These are phyloP conservation scores for Drosophila virilis DNA, from an alignment of 1,140 invertebrate genomes.

Conservation along the genomic window DNA sequence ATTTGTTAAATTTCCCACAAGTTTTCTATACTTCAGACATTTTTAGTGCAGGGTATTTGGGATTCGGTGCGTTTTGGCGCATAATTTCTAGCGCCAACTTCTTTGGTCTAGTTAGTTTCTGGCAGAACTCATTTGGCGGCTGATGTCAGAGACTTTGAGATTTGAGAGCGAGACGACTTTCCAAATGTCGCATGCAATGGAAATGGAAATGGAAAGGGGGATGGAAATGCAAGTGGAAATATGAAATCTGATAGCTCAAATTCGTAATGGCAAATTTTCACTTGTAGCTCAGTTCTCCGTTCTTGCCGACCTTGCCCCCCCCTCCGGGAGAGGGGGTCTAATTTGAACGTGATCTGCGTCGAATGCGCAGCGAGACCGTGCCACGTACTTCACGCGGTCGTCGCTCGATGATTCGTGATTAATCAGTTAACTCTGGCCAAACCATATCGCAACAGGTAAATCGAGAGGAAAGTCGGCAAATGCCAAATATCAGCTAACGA, in stretches of 20 bases:
- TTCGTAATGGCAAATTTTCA: slow-evolving; percentile 17
- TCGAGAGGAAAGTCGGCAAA: slow-evolving; percentile 44
- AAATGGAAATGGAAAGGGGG: background rate
- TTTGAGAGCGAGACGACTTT: slow-evolving; percentile 23
- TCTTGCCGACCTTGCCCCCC: slow-evolving; percentile 50
- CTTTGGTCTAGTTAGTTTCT: slow-evolving; percentile 72
- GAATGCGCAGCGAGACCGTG: slow-evolving; percentile 37
- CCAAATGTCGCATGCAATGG: slow-evolving; percentile 35
- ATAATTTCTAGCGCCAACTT: slow-evolving; percentile 7
- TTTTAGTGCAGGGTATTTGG: background rate
- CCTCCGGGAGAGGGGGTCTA: background rate
- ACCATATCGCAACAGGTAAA: slow-evolving; percentile 22
- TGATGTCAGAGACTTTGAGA: slow-evolving; percentile 11
- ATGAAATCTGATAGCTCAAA: background rate
- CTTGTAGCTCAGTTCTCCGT: slow-evolving; percentile 5
- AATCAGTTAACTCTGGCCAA: slow-evolving; percentile 51
- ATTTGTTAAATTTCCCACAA: too few relatives aligned
- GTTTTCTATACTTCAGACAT: background rate
- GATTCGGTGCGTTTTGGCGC: slow-evolving; percentile 3
- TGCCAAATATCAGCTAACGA: slow-evolving; percentile 2
- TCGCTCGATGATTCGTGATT: slow-evolving; percentile 64
- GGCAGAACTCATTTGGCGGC: slow-evolving; percentile 38
- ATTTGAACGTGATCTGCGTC: slow-evolving; percentile 66
- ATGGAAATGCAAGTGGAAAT: background rate
- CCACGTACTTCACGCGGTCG: slow-evolving; percentile 59